Percentiles rank a stretch among this genome's conserved stretches.
These are phyloP conservation scores for Dendrolimus kikuchii DNA, from an alignment of 1,140 invertebrate species.

Conservation along the genomic window DNA sequence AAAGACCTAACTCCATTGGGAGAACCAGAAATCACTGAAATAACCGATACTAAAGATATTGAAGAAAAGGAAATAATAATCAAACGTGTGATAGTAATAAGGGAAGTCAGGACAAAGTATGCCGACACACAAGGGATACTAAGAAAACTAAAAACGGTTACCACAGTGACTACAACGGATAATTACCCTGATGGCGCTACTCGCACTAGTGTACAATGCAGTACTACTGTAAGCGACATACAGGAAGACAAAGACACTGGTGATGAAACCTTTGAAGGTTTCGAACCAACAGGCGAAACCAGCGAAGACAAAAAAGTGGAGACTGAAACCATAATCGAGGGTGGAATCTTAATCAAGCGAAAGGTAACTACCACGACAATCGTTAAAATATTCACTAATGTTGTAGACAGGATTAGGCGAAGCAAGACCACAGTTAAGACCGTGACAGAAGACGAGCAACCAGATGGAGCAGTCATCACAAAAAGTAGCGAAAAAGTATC, in stretches of 20 bases:
- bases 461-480: constrained; percentile 25
- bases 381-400: constrained; percentile 7
- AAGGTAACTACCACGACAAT: constrained; percentile 30
- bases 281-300: constrained; percentile 4
- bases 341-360: constrained; percentile 8
- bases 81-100: constrained; percentile 31
- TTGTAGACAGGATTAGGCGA: constrained; percentile 4
- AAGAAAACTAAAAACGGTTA: constrained; percentile 49
- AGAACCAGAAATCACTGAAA: constrained; percentile 33
- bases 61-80: constrained; percentile 31
- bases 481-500: constrained; percentile 10
- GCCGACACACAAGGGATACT: constrained; percentile 25
- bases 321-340: constrained; percentile 8
- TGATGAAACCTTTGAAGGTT: constrained; percentile 7
- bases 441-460: constrained; percentile 30
- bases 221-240: constrained; percentile 27
- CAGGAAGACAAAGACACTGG: constrained; percentile 10
- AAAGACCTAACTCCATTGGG: constrained; percentile 21
- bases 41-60: constrained; percentile 24
- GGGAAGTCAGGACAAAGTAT: constrained; percentile 34
- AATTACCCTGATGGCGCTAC: constrained; percentile 45
- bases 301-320: constrained; percentile 7
- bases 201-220: constrained; percentile 28
- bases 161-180: constrained; percentile 42
- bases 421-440: constrained; percentile 43